A percentile compares a stretch with the other conserved stretches of the same genome.
These are phyloP conservation scores for Pelodytes ibericus DNA, from an alignment of 2,797 vertebrate genomes.

Conservation along the genomic window DNA sequence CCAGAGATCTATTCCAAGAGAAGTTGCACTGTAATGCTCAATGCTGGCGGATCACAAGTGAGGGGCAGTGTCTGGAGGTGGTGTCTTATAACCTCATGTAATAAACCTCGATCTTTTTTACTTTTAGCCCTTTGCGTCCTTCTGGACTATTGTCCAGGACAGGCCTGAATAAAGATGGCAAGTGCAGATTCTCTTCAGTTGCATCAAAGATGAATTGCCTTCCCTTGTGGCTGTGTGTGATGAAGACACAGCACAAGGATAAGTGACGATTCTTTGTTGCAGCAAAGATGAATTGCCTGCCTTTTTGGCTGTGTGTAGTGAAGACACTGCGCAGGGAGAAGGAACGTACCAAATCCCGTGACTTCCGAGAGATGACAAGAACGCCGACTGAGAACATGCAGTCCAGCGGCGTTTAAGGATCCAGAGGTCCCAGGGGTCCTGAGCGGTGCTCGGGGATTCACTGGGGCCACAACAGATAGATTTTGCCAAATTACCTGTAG, in stretches of 20 bases:
- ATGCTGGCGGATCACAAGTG: background rate
- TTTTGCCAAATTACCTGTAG: background rate
- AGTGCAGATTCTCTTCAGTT: conserved; percentile 8
- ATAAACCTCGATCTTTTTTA: conserved; percentile 7
- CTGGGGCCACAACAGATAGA: too few species aligned
- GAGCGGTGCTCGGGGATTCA: background rate
- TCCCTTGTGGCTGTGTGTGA: background rate
- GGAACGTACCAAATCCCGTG: background rate
- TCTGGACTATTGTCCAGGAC: background rate
- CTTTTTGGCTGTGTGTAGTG: background rate
- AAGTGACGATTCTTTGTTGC: background rate
- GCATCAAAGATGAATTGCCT: conserved; percentile 8
- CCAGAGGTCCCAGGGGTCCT: background rate
- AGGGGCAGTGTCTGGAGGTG: background rate
- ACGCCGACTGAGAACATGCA: background rate
- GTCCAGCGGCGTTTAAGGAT: background rate
- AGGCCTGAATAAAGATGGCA: conserved; percentile 3
- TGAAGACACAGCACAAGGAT: conserved; percentile 10
- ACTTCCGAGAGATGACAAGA: background rate
- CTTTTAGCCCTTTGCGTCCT: conserved; percentile 8
- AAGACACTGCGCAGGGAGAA: background rate
- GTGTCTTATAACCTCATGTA: conserved; percentile 9
- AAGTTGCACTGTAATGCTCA: background rate
- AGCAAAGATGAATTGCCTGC: background rate
- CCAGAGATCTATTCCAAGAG: conserved; percentile 3